Conservation (phyloP, 1,140 invertebrate species). For the Spodoptera litura region DNA sequence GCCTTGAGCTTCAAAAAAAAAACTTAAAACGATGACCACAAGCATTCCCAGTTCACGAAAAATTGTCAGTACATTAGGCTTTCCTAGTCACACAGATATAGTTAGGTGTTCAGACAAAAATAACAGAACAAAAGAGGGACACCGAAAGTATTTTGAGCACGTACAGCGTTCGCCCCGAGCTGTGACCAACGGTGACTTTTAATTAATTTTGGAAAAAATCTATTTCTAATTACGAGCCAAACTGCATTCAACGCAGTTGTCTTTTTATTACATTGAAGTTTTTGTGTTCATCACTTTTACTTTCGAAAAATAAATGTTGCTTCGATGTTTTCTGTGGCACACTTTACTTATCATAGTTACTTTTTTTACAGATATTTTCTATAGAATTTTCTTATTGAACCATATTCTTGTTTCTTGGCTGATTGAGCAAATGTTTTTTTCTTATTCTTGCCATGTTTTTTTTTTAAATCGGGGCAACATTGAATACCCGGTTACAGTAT, state of each 20-base stretch:
- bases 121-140: slow-evolving; percentile 59
- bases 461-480: too few relatives aligned
- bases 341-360: background rate
- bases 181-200: slow-evolving; percentile 65
- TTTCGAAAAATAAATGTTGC: slow-evolving; percentile 9
- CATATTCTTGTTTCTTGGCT: background rate
- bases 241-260: slow-evolving; percentile 37
- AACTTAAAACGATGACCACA: background rate
- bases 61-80: slow-evolving; percentile 23
- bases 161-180: slow-evolving; percentile 59
- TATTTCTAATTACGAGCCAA: slow-evolving; percentile 56
- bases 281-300: slow-evolving; percentile 23
- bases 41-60: background rate
- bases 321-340: background rate
- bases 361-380: background rate
- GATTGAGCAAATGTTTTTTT: too few relatives aligned
- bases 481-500: too few relatives aligned
- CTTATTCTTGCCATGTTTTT: too few relatives aligned
- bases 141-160: slow-evolving; percentile 78
- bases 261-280: slow-evolving; percentile 17
- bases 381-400: background rate
- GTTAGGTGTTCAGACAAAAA: slow-evolving; percentile 70
- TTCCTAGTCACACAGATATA: slow-evolving; percentile 45
- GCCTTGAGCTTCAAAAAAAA: too few relatives aligned
- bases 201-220: slow-evolving; percentile 76